Base-by-base conservation (phyloP, 92 coral and sea anemone species). In the Epizoanthus illoricatus region DNA sequence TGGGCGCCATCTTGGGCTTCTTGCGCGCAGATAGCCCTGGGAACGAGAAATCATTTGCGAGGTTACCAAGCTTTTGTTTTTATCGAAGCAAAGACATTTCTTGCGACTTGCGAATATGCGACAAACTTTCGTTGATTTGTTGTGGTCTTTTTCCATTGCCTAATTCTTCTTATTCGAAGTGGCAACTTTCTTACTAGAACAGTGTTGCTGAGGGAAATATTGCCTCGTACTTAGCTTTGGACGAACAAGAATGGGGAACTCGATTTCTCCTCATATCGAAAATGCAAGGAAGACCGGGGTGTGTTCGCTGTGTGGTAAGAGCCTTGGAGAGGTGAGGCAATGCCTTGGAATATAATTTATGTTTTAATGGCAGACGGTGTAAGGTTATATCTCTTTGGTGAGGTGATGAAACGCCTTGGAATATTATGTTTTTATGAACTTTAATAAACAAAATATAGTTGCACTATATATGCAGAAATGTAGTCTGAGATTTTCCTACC, bases 221-320 rank as follows among this genome's bases (percentile, higher is more conserved):
- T 62, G 6, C n/a, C 52, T 13, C 17, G 7, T 33, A 65, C 3
- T 33, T 78, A 20, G 83, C 60, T 78, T 61, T 21, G 45, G 80
- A 54, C 20, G 65, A 49, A 43, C 61, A 18, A 69, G 40, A 65
- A 92, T 92, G 97, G 97, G 97, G 18, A 92, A 91, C 74, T 86
- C 91, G 20, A 57, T 95, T 56, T 74, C 95, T 16, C 97, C 93
- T 19, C 98, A 95, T 71, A 85, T 95, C 86, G 98, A 95, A 74
- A 91, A 85, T 59, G 98, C 98, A 10, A 91, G 89, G 75, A 95
- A 95, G 81, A 95, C 98, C 7, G 97, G 98, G 15, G 98, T 95
- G 69, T 93, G 94, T 57, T 91, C 95, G 12, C 86, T 89, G 5
- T 84, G 89, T 16, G 94, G 93, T 65, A 87, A 90, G 64, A 86